phyloP scores from a whole-genome alignment of 2,888 invertebrate species.

The Acrocyrtus sp. region DNA sequence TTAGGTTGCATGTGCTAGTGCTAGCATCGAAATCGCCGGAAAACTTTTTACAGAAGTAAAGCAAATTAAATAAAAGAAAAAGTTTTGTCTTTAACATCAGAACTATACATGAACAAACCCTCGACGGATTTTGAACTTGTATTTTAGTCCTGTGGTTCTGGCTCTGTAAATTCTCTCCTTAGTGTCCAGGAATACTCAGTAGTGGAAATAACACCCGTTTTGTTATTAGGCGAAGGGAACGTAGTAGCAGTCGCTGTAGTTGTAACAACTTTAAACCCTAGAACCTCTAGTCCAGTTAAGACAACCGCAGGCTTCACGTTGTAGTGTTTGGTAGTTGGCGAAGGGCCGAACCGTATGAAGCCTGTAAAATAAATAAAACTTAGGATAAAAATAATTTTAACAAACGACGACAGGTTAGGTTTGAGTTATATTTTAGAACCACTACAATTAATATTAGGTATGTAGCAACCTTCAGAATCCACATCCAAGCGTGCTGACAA shows the following conservation, averaged over 20 bases:
- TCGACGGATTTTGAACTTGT: background rate
- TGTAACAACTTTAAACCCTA: conserved; percentile 89
- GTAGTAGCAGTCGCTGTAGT: conserved; percentile 70
- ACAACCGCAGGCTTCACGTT: conserved; percentile 71
- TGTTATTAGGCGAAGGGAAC: conserved; percentile 29
- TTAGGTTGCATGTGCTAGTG: too few relatives aligned
- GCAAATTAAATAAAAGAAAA: too few relatives aligned
- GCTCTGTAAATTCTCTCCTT: conserved; percentile 87
- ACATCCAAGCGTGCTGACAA: conserved; percentile 57
- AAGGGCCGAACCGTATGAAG: conserved; percentile 60
- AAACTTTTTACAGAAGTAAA: background rate
- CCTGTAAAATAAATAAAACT: conserved; percentile 39
- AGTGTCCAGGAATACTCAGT: conserved; percentile 95
- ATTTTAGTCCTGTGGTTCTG: conserved; percentile 72
- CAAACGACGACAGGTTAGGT: too few relatives aligned
- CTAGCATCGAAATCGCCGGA: too few relatives aligned
- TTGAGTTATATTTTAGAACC: too few relatives aligned
- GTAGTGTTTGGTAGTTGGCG: conserved; percentile 36
- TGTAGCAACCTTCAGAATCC: conserved; percentile 59
- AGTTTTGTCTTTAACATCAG: too few relatives aligned
- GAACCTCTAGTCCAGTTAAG: conserved; percentile 85
- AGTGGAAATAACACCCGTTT: conserved; percentile 69
- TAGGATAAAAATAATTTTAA: too few relatives aligned
- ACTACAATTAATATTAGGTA: too few relatives aligned
- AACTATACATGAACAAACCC: too few relatives aligned